Base-by-base conservation (phyloP, 1,140 invertebrate species). In the Oppia nitens region DNA sequence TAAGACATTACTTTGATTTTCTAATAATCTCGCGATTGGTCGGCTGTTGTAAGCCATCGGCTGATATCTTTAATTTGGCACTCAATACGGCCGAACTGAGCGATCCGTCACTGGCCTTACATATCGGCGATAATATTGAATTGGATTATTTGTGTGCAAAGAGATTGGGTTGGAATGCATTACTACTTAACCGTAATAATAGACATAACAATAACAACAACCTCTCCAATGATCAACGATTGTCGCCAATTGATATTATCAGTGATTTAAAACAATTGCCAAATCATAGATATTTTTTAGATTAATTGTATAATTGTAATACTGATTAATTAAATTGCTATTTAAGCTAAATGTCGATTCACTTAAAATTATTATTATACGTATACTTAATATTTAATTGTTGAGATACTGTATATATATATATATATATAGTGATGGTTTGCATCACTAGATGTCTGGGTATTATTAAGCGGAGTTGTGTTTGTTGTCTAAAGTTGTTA, bases 141-240 rank as follows among this genome's bases (percentile, higher is more conserved):
- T 77, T 82, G 17, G 89, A 93, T 71, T 92, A 84, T 70, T 49
- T 77, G 4, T 87, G 82, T 2, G 86, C 88, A 2, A 80, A 70
- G 63, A 73, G 75, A 47, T 77, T 78, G 24, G 82, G 83, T 1
- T 89, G 87, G 84, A 77, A 82, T 67, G 79, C 83, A n/a, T 69
- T 81, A 29, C 66, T 84, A 3, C 68, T 83, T n/a, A 27, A 40
- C 23, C 26, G 11, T 25, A n/a, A n/a, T n/a, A n/a, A n/a, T n/a
- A n/a, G n/a, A n/a, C n/a, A n/a, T n/a, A n/a, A n/a, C n/a, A n/a
- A n/a, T n/a, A 54, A 21, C 2, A 54, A 27, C n/a, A 25, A 40
- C 32, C 17, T 40, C 6, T 40, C 32, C 17, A 14, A 51, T 53
- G 25, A 28, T 12, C 20, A 53, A 53, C n/a, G 1, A 14, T 1